Evolutionary conservation across 2,797 vertebrate species (phyloP).

Genomic region (Acanthurus leucopareius): DNA sequence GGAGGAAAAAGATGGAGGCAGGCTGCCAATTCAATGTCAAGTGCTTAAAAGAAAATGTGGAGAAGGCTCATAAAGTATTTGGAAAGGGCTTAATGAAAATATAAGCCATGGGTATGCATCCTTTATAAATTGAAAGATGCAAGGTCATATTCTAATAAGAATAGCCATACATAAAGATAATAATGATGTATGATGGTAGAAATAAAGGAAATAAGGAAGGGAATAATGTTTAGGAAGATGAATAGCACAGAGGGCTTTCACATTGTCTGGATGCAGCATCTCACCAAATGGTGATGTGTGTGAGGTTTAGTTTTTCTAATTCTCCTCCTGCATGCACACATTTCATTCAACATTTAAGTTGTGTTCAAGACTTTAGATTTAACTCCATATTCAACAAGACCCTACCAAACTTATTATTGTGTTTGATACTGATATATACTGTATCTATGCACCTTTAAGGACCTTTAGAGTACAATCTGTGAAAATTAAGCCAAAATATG

Average conservation of each 20-base stretch:
- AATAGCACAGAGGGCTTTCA: background rate
- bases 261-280: background rate
- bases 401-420: background rate
- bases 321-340: background rate
- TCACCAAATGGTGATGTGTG: background rate
- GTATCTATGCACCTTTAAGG: background rate
- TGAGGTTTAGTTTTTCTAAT: background rate
- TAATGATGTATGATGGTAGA: background rate
- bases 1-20: background rate
- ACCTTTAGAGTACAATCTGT: slow-evolving; percentile 26
- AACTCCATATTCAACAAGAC: background rate
- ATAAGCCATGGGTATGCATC: background rate
- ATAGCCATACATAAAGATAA: background rate
- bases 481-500: slow-evolving; percentile 22
- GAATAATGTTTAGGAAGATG: background rate
- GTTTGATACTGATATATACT: slow-evolving; percentile 38
- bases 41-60: background rate
- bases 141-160: background rate
- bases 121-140: background rate
- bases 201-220: background rate
- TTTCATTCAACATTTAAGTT: background rate
- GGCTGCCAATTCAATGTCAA: background rate
- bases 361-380: background rate
- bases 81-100: background rate
- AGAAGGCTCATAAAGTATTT: background rate